These are phyloP conservation scores for Oreotrochilus melanogaster DNA, from an alignment of 2,113 vertebrate genomes.

Conservation along the genomic window DNA sequence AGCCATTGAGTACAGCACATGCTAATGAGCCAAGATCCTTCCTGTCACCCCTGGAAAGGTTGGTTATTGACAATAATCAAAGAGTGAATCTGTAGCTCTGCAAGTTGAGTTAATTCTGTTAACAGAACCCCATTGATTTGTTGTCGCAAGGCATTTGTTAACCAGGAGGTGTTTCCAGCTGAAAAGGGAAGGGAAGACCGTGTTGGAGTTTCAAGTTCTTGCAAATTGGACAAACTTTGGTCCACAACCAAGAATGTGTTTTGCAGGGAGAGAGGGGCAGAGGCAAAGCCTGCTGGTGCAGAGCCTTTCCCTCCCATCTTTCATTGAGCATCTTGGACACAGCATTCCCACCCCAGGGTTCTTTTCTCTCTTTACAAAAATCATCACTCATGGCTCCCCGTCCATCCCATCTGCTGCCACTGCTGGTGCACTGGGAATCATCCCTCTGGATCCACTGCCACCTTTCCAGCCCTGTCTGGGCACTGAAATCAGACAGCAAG, in stretches of 20 bases:
- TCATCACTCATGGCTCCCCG: not conserved
- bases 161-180: not conserved
- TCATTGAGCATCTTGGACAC: fast-evolving
- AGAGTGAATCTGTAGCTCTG: constrained; percentile 62
- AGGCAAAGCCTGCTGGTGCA: not conserved
- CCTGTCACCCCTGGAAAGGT: not conserved
- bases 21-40: not conserved
- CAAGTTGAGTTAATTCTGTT: constrained; percentile 63
- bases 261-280: not conserved
- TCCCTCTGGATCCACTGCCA: not conserved
- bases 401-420: fast-evolving
- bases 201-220: not conserved
- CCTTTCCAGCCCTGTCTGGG: fast-evolving
- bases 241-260: fast-evolving
- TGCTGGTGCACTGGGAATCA: fast-evolving
- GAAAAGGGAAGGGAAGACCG: not conserved
- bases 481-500: not conserved
- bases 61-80: constrained; percentile 74
- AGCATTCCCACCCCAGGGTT: fast-evolving
- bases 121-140: constrained; percentile 78
- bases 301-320: fast-evolving
- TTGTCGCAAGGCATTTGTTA: constrained; percentile 32
- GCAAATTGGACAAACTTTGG: not conserved
- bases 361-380: not conserved
- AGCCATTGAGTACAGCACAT: not conserved